Conservation (phyloP, 2,888 invertebrate genomes). For the Agapostemon virescens region DNA sequence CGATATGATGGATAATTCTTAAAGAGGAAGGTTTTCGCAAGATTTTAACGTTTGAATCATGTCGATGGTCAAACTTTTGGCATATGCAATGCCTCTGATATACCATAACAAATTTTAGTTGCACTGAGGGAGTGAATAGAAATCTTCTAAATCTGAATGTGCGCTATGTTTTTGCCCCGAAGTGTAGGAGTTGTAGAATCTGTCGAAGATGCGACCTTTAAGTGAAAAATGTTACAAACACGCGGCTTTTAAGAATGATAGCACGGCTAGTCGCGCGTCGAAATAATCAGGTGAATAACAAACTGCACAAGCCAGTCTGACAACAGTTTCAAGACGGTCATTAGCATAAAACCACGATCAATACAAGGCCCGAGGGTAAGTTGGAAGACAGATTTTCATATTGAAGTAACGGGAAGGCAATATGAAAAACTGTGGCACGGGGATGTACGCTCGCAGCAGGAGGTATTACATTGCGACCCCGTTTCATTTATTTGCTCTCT, state of each 20-base stretch:
- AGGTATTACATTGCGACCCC: constrained; percentile 64
- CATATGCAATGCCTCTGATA: too few species aligned
- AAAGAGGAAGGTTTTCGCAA: too few species aligned
- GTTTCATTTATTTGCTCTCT: constrained; percentile 67
- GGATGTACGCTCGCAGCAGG: constrained; percentile 40
- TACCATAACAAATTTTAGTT: too few species aligned
- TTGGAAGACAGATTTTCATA: constrained; percentile 47
- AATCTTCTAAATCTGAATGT: background rate
- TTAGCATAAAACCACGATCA: constrained; percentile 45
- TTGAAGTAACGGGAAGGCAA: constrained; percentile 57
- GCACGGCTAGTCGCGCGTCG: background rate
- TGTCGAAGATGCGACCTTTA: background rate
- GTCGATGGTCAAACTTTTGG: too few species aligned
- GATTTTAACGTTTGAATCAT: too few species aligned
- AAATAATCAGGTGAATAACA: constrained; percentile 22
- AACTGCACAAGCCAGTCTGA: background rate
- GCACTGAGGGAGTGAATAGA: background rate
- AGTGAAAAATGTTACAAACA: background rate
- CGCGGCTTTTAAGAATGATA: background rate
- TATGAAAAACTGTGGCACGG: constrained; percentile 58
- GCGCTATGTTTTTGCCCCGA: background rate
- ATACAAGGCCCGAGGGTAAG: constrained; percentile 10
- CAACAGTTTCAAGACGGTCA: constrained; percentile 45
- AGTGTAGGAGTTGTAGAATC: background rate
- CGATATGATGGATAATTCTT: too few species aligned